phyloP scores from a whole-genome alignment of 2,888 invertebrate species.

The Rhagonycha lutea region DNA sequence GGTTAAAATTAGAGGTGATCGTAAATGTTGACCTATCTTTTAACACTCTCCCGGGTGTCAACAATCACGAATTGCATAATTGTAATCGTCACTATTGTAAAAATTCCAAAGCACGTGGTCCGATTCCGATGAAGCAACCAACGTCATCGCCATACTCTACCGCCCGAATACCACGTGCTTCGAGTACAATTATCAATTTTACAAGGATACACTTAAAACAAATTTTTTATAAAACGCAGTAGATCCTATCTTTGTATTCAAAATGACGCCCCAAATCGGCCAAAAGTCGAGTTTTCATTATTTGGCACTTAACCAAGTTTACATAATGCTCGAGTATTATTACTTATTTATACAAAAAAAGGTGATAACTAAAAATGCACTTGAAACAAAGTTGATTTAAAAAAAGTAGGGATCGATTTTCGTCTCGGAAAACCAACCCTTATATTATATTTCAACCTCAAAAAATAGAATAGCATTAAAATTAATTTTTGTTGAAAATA shows the following conservation, averaged over 20 bases:
- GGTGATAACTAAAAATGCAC: background rate
- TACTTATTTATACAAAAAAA: background rate
- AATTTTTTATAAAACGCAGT: background rate
- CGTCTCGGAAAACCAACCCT: background rate
- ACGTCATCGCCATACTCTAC: background rate
- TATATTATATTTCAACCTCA: background rate
- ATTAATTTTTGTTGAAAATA: no score
- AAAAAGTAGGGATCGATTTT: background rate
- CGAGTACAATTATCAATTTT: background rate
- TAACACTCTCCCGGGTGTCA: background rate
- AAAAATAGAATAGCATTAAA: background rate
- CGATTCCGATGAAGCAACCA: background rate
- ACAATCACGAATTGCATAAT: background rate
- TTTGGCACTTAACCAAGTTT: background rate
- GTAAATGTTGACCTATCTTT: no score
- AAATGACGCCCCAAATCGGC: background rate
- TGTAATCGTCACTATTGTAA: background rate
- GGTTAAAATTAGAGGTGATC: no score
- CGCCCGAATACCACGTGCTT: background rate
- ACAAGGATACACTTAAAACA: background rate
- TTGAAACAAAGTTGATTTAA: background rate
- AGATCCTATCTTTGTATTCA: background rate
- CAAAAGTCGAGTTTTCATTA: background rate
- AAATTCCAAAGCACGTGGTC: background rate
- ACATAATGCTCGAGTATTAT: background rate